phyloP scores from a whole-genome alignment of 1,140 invertebrate species.

The Philaenus spumarius region DNA sequence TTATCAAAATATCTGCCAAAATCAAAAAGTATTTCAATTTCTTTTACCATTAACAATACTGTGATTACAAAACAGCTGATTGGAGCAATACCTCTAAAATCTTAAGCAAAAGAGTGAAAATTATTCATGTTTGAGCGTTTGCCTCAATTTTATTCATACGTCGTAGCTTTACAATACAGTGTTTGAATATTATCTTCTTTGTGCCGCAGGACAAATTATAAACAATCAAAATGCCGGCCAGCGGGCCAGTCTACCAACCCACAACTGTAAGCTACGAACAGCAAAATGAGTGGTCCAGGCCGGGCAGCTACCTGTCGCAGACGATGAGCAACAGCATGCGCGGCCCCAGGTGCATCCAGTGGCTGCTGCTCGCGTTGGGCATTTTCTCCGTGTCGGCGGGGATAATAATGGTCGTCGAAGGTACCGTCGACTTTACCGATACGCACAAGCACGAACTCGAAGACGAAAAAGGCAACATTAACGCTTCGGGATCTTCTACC shows the following conservation, averaged over 20 bases:
- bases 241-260: slow-evolving; percentile 60
- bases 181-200: too few relatives aligned
- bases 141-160: too few relatives aligned
- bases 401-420: slow-evolving; percentile 32
- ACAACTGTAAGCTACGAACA: slow-evolving; percentile 62
- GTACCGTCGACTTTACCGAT: slow-evolving; percentile 24
- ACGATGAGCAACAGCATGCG: slow-evolving; percentile 23
- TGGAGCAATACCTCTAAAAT: too few relatives aligned
- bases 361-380: slow-evolving; percentile 29
- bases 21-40: too few relatives aligned
- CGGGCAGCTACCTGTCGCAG: slow-evolving; percentile 28
- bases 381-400: slow-evolving; percentile 31
- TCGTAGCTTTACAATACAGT: too few relatives aligned
- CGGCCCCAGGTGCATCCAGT: slow-evolving; percentile 30
- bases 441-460: slow-evolving; percentile 19
- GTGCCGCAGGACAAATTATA: too few relatives aligned
- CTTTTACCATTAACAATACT: too few relatives aligned
- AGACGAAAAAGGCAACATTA: slow-evolving; percentile 16
- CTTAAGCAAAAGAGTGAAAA: too few relatives aligned
- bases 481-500: background rate
- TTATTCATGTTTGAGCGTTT: too few relatives aligned
- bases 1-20: too few relatives aligned
- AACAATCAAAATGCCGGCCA: slow-evolving; percentile 45
- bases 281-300: slow-evolving; percentile 36
- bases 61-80: too few relatives aligned